Percentiles rank a stretch among this genome's conserved stretches.
phyloP scores from a whole-genome alignment of 2,888 invertebrate genomes.

The Dasypolia templi region DNA sequence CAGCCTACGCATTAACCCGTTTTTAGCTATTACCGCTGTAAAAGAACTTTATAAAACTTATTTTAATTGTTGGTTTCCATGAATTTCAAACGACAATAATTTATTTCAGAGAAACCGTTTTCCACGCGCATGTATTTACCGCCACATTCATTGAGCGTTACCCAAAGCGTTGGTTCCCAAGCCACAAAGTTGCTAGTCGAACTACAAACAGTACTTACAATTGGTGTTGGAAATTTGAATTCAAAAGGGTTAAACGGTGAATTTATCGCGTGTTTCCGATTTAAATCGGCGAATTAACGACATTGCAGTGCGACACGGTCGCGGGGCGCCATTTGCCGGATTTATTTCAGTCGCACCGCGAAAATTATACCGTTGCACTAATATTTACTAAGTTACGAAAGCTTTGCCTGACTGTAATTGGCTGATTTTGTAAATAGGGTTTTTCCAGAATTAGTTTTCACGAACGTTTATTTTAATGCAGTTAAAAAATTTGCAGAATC shows the following conservation, averaged over 20 bases:
- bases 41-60: background rate
- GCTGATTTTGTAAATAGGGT: conserved; percentile 19
- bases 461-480: background rate
- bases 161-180: conserved; percentile 25
- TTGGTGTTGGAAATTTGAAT: conserved; percentile 78
- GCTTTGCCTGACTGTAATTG: conserved; percentile 26
- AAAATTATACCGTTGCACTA: conserved; percentile 61
- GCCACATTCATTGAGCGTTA: conserved; percentile 19
- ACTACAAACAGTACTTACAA: conserved; percentile 68
- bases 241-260: conserved; percentile 84
- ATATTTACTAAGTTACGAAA: conserved; percentile 43
- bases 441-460: conserved; percentile 23
- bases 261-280: conserved; percentile 89
- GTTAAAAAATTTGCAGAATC: background rate
- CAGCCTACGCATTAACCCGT: background rate
- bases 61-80: conserved; percentile 4
- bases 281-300: conserved; percentile 89
- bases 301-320: conserved; percentile 76
- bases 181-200: conserved; percentile 51
- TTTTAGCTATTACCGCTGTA: background rate
- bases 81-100: background rate
- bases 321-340: conserved; percentile 79
- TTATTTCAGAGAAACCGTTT: background rate
- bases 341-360: conserved; percentile 76
- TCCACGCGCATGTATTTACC: conserved; percentile 9